These are phyloP conservation scores for Centropus bengalensis DNA, from an alignment of 2,113 vertebrate genomes.

Conservation along the genomic window DNA sequence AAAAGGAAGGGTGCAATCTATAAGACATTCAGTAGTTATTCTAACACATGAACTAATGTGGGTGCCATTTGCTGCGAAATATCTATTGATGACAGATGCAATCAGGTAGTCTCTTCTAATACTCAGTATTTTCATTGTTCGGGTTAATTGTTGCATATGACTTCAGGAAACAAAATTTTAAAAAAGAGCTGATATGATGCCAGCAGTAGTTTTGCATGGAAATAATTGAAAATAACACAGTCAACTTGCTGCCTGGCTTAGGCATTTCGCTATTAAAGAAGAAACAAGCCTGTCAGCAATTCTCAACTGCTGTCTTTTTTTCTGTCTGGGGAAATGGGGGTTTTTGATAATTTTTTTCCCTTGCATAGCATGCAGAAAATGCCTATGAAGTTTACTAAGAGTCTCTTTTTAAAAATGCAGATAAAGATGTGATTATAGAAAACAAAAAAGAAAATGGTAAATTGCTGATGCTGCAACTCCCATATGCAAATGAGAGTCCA, in stretches of 20 bases:
- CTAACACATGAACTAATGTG: background rate
- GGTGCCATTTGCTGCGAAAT: background rate
- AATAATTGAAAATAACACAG: background rate
- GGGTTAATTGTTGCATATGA: background rate
- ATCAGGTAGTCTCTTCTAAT: background rate
- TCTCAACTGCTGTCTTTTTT: background rate
- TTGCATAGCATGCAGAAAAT: background rate
- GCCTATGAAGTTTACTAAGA: background rate
- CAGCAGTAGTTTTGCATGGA: background rate
- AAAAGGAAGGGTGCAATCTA: background rate
- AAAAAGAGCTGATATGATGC: background rate
- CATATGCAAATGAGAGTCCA: background rate
- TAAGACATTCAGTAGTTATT: background rate
- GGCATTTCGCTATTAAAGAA: background rate
- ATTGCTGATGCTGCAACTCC: background rate
- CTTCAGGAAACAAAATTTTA: background rate
- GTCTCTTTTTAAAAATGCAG: background rate
- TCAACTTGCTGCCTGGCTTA: background rate
- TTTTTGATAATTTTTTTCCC: background rate
- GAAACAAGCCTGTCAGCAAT: background rate
- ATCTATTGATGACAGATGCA: background rate
- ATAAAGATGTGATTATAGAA: background rate
- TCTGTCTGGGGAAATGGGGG: background rate
- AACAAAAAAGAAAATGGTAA: background rate
- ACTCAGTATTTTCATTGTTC: background rate